Percentiles rank a stretch among this genome's conserved stretches.
Evolutionary conservation across 1,140 invertebrate species (phyloP).

Genomic region (Drosophila leontia): DNA sequence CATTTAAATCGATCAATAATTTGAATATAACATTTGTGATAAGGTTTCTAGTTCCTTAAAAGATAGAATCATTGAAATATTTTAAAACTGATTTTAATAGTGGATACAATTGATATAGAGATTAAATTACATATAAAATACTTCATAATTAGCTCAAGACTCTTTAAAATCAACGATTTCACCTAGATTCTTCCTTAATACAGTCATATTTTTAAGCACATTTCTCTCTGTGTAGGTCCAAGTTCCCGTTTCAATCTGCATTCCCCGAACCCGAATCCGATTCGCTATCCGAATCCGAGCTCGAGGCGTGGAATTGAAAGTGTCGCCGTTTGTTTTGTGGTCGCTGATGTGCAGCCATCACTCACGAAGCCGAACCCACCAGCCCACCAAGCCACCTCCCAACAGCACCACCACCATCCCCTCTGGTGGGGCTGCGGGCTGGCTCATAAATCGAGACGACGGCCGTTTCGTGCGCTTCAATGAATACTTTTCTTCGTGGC

Average conservation of each 20-base stretch:
- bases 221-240: conserved; percentile 2
- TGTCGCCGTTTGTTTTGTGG: conserved; percentile 63
- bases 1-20: not conserved
- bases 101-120: not conserved
- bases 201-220: too few relatives aligned
- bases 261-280: conserved; percentile 25
- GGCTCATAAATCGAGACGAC: conserved; percentile 53
- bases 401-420: not conserved
- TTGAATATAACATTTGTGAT: too few relatives aligned
- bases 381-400: not conserved
- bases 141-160: too few relatives aligned
- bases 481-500: conserved; percentile 37
- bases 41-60: too few relatives aligned
- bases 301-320: conserved; percentile 73
- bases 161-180: not conserved
- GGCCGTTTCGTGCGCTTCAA: conserved; percentile 45
- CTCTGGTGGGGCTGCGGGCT: conserved; percentile 17
- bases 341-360: conserved; percentile 72
- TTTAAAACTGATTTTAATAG: not conserved
- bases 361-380: conserved; percentile 30
- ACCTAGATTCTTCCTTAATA: not conserved
- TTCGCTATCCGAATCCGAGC: conserved; percentile 25
- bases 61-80: not conserved
- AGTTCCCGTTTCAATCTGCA: conserved; percentile 12
- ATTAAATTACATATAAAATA: too few relatives aligned